Evolutionary conservation across 2,888 invertebrate genomes (phyloP).

Genomic region (Physocephala rufipes): DNA sequence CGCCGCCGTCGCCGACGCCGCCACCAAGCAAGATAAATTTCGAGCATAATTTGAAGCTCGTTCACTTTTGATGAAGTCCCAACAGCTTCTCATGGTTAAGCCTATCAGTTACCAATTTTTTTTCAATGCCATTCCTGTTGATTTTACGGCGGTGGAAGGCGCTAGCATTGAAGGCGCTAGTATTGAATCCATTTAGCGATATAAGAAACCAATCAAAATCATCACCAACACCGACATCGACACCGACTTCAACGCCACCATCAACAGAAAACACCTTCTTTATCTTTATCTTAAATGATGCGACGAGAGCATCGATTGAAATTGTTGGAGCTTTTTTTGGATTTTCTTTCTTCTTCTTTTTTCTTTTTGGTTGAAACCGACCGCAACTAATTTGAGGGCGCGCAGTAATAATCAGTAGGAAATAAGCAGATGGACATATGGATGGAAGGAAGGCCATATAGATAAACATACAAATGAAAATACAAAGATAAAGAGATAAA

Average conservation of each 20-base stretch:
- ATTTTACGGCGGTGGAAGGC: not conserved
- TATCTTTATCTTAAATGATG: too few relatives aligned
- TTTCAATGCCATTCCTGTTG: slow-evolving; percentile 22
- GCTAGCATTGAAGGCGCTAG: too few relatives aligned
- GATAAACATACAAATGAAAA: too few relatives aligned
- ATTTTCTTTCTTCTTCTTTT: too few relatives aligned
- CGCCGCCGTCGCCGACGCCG: slow-evolving; percentile 9
- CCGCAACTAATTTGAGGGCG: too few relatives aligned
- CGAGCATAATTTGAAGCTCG: not conserved
- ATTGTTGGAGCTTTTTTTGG: slow-evolving; percentile 27
- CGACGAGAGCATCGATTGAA: slow-evolving; percentile 15
- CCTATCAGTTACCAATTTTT: slow-evolving; percentile 17
- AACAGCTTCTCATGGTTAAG: slow-evolving; percentile 19
- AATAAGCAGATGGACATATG: too few relatives aligned
- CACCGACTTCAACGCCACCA: not conserved
- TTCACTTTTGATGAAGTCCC: not conserved
- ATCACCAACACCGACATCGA: slow-evolving; percentile 1
- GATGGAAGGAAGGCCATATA: too few relatives aligned
- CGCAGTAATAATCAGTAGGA: too few relatives aligned
- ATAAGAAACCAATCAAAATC: slow-evolving; percentile 1
- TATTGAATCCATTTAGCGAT: too few relatives aligned
- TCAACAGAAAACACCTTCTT: not conserved
- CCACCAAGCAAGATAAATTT: slow-evolving; percentile 9
- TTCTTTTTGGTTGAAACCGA: too few relatives aligned
- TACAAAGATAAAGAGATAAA: too few relatives aligned